Evolutionary conservation across 1,140 invertebrate genomes (phyloP).

Genomic region (Drosophila bocki): DNA sequence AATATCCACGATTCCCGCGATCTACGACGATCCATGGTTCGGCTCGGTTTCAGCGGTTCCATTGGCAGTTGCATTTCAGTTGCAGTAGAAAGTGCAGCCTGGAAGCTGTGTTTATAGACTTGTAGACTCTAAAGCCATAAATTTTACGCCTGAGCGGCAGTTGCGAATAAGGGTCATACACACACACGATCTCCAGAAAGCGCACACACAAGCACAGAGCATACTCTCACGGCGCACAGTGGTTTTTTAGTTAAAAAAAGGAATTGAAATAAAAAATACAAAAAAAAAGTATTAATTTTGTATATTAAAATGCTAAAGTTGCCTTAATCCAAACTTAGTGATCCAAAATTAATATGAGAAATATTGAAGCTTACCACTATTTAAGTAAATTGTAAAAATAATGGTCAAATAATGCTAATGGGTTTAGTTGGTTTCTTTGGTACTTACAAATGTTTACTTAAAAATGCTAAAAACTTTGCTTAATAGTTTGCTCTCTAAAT

Average conservation of each 20-base stretch:
- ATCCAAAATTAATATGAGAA: neutral
- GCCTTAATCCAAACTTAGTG: neutral
- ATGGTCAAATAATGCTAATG: neutral
- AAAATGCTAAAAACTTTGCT: neutral
- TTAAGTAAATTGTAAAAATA: neutral
- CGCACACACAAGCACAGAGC: slow-evolving; percentile 5
- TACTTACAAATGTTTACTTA: neutral
- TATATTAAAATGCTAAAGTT: neutral
- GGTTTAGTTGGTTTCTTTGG: neutral
- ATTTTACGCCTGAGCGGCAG: slow-evolving; percentile 79
- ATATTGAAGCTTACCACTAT: too few species aligned
- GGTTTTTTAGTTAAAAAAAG: slow-evolving; percentile 4
- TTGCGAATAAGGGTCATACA: slow-evolving; percentile 83
- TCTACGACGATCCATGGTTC: slow-evolving; percentile 36
- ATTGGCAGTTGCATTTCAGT: slow-evolving; percentile 56
- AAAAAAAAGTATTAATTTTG: neutral
- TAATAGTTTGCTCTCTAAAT: neutral
- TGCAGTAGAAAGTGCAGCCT: slow-evolving; percentile 73
- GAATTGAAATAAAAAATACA: too few species aligned
- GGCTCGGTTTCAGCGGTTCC: slow-evolving; percentile 27
- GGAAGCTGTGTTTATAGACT: slow-evolving; percentile 83
- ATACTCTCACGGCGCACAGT: slow-evolving; percentile 16
- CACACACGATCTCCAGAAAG: slow-evolving; percentile 47
- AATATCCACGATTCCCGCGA: slow-evolving; percentile 25
- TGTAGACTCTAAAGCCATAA: slow-evolving; percentile 82